Evolutionary conservation across 2,888 invertebrate species (phyloP), one percentile per base, ranked within the genome.

Genomic region (Rotaria magnacalcarata): DNA sequence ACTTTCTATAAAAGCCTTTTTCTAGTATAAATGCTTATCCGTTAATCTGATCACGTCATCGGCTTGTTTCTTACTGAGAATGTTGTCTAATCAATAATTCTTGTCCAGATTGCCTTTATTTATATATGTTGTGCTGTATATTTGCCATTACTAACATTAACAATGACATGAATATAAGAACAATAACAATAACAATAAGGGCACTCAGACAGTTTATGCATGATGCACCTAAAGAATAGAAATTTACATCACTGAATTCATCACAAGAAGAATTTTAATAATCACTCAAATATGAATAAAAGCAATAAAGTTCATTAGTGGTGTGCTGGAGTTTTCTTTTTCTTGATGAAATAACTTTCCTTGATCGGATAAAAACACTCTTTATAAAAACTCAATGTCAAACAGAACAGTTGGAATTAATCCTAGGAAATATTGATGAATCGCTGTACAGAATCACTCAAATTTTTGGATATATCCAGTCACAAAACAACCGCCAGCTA

Each of bases 41-140:
- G 34, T 27, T 34, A 67, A 34, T 67, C 27, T 67, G 67, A 16
- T 67, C 34, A 67, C 34, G 27, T 34, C 67, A 16, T 67, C 27
- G 34, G 34, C 8, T 34, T 34, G 3, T 67, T 67, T 6, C 67
- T 19, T 67, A 7, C 16, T 1, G 16, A 19, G 34, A 6, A 67
- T 67, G 19, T 34, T 67, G 34, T 27, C 34, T 67, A 67, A 34
- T 67, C 67, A 34, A 6, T 67, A 67, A 67, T 67, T 5, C 67
- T 67, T 67, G 67, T 67, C 67, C 19, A 67, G 67, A 67, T 67
- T 67, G 67, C 27, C 67, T 6, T 67, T 67, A 67, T 67, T 34
- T 67, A 67, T 27, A 41, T 41, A 67, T 67, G 16, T 16, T 52
- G 27, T 67, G 16, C 0, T 27, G 24, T 67, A 41, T 67, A 16